phyloP scores from a whole-genome alignment of 37 sponge, comb jelly and placozoan genomes.

The Spongilla lacustris region DNA sequence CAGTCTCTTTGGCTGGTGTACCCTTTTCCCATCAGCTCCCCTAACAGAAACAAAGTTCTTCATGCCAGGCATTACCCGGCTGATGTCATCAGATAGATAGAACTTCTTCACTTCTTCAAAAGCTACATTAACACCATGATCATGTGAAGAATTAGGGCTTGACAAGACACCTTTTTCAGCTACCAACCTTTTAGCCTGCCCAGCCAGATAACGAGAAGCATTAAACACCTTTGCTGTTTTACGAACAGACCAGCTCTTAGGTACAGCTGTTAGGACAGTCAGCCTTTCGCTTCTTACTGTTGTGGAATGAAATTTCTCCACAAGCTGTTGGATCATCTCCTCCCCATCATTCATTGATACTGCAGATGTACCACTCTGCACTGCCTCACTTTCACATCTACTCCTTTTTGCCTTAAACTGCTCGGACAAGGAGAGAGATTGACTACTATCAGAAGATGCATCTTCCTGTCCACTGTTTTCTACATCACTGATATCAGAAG shows the following conservation, averaged over 20 bases:
- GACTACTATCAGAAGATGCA: too few relatives aligned
- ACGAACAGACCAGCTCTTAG: conserved; percentile 7
- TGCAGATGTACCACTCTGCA: too few relatives aligned
- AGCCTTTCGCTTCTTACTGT: conserved; percentile 25
- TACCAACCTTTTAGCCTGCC: conserved; percentile 28
- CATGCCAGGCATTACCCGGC: conserved; percentile 39
- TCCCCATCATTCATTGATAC: conserved; percentile 12
- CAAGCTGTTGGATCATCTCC: conserved; percentile 51
- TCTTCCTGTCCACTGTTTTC: too few relatives aligned
- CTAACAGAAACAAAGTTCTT: conserved; percentile 38
- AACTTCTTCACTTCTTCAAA: conserved; percentile 13
- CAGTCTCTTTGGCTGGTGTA: conserved; percentile 25
- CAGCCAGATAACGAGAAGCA: conserved; percentile 26
- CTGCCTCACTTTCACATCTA: too few relatives aligned
- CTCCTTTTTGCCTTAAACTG: too few relatives aligned
- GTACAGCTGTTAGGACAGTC: conserved; percentile 14
- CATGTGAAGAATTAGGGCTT: conserved; percentile 29
- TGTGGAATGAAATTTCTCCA: conserved; percentile 45
- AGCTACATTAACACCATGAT: neutral
- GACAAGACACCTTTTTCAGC: conserved; percentile 20
- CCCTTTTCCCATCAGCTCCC: conserved; percentile 2
- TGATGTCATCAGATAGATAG: conserved; percentile 26
- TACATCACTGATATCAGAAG: too few relatives aligned
- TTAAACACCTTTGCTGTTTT: conserved; percentile 10
- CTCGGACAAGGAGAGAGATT: too few relatives aligned